Base-by-base conservation (phyloP, 1,140 invertebrate species). In the Delia radicum region DNA sequence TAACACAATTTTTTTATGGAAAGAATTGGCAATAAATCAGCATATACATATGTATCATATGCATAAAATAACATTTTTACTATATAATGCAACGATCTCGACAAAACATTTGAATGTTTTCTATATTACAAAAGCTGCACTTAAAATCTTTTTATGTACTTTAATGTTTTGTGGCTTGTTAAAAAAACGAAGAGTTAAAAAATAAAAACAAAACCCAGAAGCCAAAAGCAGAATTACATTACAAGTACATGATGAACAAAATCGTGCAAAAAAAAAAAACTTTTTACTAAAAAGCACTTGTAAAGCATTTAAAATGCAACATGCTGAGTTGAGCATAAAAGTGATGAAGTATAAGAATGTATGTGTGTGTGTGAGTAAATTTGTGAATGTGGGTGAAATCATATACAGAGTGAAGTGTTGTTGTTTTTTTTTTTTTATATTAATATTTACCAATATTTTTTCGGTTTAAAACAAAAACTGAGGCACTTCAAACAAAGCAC, bases 241-340 rank as follows among this genome's bases (percentile, higher is more conserved):
- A 55, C 18, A 55, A 55, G 2, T 33, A 33, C 21, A 69, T 69
- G 63, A 5, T 15, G 29, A 2, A 69, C 33, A n/a, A 33, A 69
- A 3, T n/a, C n/a, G n/a, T 29, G 6, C 65, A 37, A 3, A 28
- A 28, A 15, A n/a, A n/a, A 31, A 28, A 15, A 31, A 67, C 28
- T 65, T 61, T 61, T 29, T 37, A n/a, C 10, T 33, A 69, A 31
- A 69, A 69, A 37, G 31, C 29, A 69, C 65, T 69, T 69, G 65
- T 21, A 33, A 33, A 69, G 21, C 65, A 69, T 69, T 69, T 69
- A 69, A 69, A 69, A 69, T 27, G 65, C 29, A 69, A 69, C 65
- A 69, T 69, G 65, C 31, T 69, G 65, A 69, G 65, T 33, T 69
- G 65, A 21, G 29, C 29, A 69, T 69, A 37, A 55, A 55, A 55